phyloP scores from a whole-genome alignment of 2,113 vertebrate genomes.

The Mormyrus lacerda region DNA sequence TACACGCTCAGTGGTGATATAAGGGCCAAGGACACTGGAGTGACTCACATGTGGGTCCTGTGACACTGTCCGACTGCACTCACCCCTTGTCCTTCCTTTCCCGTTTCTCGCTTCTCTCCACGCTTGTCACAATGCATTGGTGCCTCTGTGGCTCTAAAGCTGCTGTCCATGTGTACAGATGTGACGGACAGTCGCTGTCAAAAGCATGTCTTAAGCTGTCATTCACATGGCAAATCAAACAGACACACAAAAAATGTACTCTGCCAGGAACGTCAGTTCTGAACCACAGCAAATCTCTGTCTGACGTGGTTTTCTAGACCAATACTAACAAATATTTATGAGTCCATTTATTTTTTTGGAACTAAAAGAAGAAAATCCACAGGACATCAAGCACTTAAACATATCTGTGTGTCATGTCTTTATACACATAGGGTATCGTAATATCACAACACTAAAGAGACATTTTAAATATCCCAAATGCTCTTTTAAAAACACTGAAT shows the following conservation, averaged over 20 bases:
- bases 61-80: background rate
- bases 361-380: background rate
- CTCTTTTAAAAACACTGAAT: background rate
- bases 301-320: background rate
- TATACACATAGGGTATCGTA: background rate
- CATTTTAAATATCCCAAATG: background rate
- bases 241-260: constrained; percentile 7
- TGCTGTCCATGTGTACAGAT: constrained; percentile 31
- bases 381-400: background rate
- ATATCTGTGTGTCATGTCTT: background rate
- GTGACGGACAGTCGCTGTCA: constrained; percentile 41
- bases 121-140: constrained; percentile 33
- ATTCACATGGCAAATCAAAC: constrained; percentile 31
- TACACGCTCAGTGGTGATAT: background rate
- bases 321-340: background rate
- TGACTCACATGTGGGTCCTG: background rate
- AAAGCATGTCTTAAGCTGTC: constrained; percentile 37
- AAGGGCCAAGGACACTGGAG: background rate
- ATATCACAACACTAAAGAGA: background rate
- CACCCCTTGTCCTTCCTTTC: constrained; percentile 1
- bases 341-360: background rate
- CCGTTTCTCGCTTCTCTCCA: constrained; percentile 12
- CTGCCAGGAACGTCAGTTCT: constrained; percentile 25
- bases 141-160: constrained; percentile 22
- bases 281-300: constrained; percentile 19